Percentiles rank a stretch among this genome's conserved stretches.
These are phyloP conservation scores for Himalopsyche tibetana DNA, from an alignment of 2,888 invertebrate genomes.

Conservation along the genomic window DNA sequence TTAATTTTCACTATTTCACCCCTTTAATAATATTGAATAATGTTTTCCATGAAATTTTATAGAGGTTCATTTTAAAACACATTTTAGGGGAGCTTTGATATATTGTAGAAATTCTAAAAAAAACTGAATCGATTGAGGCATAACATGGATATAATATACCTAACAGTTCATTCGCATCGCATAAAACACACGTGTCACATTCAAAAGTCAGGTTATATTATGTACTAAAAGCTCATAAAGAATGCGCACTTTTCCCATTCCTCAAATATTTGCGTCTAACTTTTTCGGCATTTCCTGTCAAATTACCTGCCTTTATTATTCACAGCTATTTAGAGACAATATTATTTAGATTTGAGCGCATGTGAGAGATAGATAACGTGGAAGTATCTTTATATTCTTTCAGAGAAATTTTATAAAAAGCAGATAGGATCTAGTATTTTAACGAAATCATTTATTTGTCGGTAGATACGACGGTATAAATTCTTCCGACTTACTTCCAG, in stretches of 20 bases:
- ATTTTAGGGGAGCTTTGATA: neutral
- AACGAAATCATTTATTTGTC: slow-evolving; percentile 44
- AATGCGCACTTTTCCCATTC: slow-evolving; percentile 46
- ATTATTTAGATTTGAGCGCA: slow-evolving; percentile 33
- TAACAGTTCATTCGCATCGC: slow-evolving; percentile 44
- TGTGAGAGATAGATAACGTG: neutral
- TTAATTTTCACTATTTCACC: neutral
- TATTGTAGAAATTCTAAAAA: neutral
- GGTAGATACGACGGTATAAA: neutral
- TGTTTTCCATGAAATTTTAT: neutral
- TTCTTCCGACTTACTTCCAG: slow-evolving; percentile 14
- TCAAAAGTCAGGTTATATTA: slow-evolving; percentile 17
- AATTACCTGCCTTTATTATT: slow-evolving; percentile 34
- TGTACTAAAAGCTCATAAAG: slow-evolving; percentile 27
- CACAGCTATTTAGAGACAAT: slow-evolving; percentile 32
- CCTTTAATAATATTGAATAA: slow-evolving; percentile 6
- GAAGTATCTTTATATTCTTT: slow-evolving; percentile 29
- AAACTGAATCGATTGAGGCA: neutral
- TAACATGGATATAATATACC: neutral
- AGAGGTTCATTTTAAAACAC: neutral
- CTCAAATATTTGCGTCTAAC: slow-evolving; percentile 45
- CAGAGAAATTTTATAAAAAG: slow-evolving; percentile 34
- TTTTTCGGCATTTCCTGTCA: slow-evolving; percentile 48
- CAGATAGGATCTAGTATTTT: slow-evolving; percentile 39
- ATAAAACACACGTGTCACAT: slow-evolving; percentile 36